Evolutionary conservation across 2,888 invertebrate genomes (phyloP).

Genomic region (Cyclophora albipunctata): DNA sequence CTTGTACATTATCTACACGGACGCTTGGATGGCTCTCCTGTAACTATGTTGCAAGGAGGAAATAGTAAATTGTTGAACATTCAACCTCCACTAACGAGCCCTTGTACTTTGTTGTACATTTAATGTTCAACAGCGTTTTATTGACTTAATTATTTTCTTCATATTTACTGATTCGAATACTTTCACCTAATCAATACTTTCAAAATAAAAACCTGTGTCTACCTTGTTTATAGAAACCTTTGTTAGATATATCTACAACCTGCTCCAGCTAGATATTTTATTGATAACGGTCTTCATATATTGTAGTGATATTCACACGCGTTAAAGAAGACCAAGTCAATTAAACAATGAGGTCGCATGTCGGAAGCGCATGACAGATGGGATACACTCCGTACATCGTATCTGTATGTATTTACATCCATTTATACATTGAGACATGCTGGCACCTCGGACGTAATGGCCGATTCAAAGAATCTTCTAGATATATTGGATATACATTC

Average conservation of each 20-base stretch:
- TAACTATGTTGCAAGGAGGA: conserved; percentile 18
- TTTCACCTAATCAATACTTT: no score
- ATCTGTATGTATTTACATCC: conserved; percentile 25
- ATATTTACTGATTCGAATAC: no score
- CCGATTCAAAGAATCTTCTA: no score
- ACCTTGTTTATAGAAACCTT: no score
- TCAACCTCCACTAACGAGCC: conserved; percentile 21
- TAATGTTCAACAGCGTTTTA: conserved; percentile 2
- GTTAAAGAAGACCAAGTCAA: conserved; percentile 40
- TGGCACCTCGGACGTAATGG: conserved; percentile 16
- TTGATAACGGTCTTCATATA: conserved; percentile 7
- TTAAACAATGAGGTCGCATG: conserved; percentile 45
- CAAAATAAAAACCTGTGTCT: no score
- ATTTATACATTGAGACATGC: conserved; percentile 21
- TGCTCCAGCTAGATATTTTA: not conserved
- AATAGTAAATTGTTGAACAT: conserved; percentile 22
- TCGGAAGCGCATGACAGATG: conserved; percentile 56
- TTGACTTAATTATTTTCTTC: no score
- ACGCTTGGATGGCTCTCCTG: conserved; percentile 16
- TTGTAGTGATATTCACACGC: conserved; percentile 11
- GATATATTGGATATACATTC: no score
- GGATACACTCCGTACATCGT: conserved; percentile 12
- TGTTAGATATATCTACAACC: no score
- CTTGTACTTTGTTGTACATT: conserved; percentile 21
- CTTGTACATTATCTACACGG: conserved; percentile 33